Base-by-base conservation (phyloP, 2,888 invertebrate species). In the Drosophila vallismaia region DNA sequence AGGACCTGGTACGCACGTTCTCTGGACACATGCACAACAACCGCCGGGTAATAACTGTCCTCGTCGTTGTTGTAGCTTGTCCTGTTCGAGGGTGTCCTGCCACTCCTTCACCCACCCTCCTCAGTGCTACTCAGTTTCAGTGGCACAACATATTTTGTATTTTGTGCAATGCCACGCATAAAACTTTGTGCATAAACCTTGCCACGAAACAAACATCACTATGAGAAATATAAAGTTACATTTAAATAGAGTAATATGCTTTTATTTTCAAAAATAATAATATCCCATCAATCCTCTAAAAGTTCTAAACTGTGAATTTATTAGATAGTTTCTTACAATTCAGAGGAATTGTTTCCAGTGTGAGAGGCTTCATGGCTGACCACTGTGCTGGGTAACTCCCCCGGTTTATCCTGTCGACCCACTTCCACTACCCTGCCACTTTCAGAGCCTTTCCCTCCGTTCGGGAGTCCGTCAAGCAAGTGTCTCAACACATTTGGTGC, bases 401-500 rank as follows among this genome's bases (percentile, higher is more conserved):
- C 19, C 45, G 48, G 40, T 57, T 42, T 62, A 62, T 62, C 60
- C 60, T 14, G 29, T 9, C 46, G 12, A 26, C 31, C 57, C 45
- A 29, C 19, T 44, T 44, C n/a, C 42, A 14, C 29, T 24, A n/a
- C 31, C 46, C 12, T 26, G 56, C 49, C 24, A 14, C 54, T 46
- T 31, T 31, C 9, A n/a, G 33, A 12, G 24, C 46, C 12, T 55
- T n/a, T 8, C 1, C 1, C 40, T 24, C 46, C 26, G 8, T 12
- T 26, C 12, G 19, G 40, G 28, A 51, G 64, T 51, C 48, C 56
- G 49, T 53, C 42, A 49, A 28, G 68, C 57, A 74, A 74, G 77
- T 77, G 80, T 77, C 82, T 79, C 74, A 75, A 77, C 81, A 74
- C 76, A 81, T 83, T 82, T 84, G 74, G 80, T 74, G 75, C 68